A percentile compares a stretch with the other conserved stretches of the same genome.
Evolutionary conservation across 2,888 invertebrate species (phyloP).

Genomic region (Masnerella sp.): DNA sequence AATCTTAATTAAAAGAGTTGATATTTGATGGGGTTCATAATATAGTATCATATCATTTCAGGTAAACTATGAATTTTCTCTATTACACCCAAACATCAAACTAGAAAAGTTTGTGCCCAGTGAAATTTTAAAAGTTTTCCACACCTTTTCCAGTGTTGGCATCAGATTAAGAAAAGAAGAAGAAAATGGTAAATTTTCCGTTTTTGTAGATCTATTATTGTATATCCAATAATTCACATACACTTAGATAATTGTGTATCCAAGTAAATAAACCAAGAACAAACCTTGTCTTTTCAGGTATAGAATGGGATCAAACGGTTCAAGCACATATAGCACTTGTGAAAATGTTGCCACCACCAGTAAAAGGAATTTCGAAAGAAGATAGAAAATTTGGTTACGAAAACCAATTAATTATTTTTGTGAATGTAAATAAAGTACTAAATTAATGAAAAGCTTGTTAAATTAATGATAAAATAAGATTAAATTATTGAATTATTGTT

Average conservation of each 20-base stretch:
- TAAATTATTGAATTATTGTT: background rate
- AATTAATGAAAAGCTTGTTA: background rate
- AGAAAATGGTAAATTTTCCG: background rate
- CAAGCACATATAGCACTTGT: slow-evolving; percentile 42
- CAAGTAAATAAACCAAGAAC: too few relatives aligned
- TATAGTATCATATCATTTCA: slow-evolving; percentile 7
- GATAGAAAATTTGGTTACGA: slow-evolving; percentile 19
- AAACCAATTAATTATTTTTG: slow-evolving; percentile 32
- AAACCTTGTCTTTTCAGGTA: too few relatives aligned
- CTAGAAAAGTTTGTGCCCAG: background rate
- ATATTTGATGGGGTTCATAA: too few relatives aligned
- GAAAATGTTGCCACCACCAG: slow-evolving; percentile 43
- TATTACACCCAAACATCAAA: background rate
- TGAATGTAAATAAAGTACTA: slow-evolving; percentile 22
- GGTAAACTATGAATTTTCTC: slow-evolving; percentile 4
- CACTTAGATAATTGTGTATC: too few relatives aligned
- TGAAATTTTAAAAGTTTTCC: background rate
- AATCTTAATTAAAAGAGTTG: too few relatives aligned
- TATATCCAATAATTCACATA: background rate
- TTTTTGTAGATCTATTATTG: background rate
- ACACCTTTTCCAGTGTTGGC: background rate
- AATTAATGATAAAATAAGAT: background rate
- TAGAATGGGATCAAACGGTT: slow-evolving; percentile 51
- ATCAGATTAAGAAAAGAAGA: background rate
- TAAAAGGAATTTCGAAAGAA: slow-evolving; percentile 37